Base-by-base conservation (phyloP, 2,888 invertebrate species). In the Pyrocoelia pectoralis region DNA sequence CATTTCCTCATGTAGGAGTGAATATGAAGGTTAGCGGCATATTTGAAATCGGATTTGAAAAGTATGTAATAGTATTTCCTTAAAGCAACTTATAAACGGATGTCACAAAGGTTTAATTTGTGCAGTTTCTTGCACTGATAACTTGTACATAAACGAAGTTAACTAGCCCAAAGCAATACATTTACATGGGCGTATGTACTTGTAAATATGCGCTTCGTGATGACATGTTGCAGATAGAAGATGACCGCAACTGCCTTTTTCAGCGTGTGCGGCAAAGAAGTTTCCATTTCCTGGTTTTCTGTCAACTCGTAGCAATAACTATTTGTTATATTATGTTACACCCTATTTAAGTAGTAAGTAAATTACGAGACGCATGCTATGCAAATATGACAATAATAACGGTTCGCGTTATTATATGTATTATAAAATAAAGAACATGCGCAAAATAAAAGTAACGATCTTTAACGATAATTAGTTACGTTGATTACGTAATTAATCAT, bases 141-240 rank as follows among this genome's bases (percentile, higher is more conserved):
- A 54, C 48, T 60, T 48, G 19, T 13, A 52, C 51, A 33, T 61
- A 53, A 57, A 56, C 33, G 54, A 38, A 40, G 54, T 54, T 33
- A 2, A 54, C 0, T 29, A 46, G 60, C 60, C 18, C 28, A 33
- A 40, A 53, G 61, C 56, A 38, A 52, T 56, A 56, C 55, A 40
- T 38, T 61, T 56, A 46, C 46, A 57, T 54, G 57, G 53, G 48
- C 52, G 54, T n/a, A n/a, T n/a, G n/a, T 58, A 54, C 57, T 57
- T 53, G 63, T 58, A 58, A 57, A 58, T 56, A 54, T 57, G 51
- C 54, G 58, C 43, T 40, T 53, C 52, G 48, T 49, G 54, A 58
- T 49, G 58, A 58, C 63, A 63, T 58, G 49, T 38, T 58, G 63
- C 57, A 58, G 54, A 58, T 63, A 58, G 50, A 46, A 17, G 57